These are phyloP conservation scores for Strix uralensis DNA, from an alignment of 2,113 vertebrate genomes.

Conservation along the genomic window DNA sequence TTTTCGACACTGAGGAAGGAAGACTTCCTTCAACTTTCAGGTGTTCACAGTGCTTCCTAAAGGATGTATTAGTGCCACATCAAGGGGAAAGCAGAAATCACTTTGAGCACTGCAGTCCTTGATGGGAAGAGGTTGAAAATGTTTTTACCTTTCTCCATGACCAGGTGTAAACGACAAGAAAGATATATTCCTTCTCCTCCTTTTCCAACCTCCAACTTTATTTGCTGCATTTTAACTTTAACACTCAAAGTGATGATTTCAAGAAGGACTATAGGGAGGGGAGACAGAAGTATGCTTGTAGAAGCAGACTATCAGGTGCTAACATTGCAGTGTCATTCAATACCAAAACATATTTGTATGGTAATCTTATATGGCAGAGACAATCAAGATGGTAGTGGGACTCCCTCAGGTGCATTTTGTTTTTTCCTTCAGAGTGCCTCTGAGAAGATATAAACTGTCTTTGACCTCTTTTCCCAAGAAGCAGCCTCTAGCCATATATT, in stretches of 20 bases:
- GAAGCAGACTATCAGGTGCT: background rate
- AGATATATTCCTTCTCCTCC: background rate
- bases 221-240: background rate
- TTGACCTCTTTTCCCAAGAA: background rate
- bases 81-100: background rate
- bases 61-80: background rate
- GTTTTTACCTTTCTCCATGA: background rate
- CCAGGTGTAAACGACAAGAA: background rate
- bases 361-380: background rate
- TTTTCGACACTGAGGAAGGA: background rate
- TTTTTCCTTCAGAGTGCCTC: background rate
- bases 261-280: background rate
- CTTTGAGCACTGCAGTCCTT: background rate
- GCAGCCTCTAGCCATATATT: background rate
- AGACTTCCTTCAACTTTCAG: background rate
- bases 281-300: background rate
- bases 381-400: background rate
- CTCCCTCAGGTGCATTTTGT: background rate
- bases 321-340: background rate
- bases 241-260: background rate
- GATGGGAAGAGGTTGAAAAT: background rate
- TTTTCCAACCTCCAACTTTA: background rate
- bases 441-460: background rate
- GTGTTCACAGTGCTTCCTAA: background rate
- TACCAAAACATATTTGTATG: rapidly evolving